Percentiles rank a stretch among this genome's conserved stretches.
Conservation (phyloP, 2,797 vertebrate genomes). For the Crax fasciolata region DNA sequence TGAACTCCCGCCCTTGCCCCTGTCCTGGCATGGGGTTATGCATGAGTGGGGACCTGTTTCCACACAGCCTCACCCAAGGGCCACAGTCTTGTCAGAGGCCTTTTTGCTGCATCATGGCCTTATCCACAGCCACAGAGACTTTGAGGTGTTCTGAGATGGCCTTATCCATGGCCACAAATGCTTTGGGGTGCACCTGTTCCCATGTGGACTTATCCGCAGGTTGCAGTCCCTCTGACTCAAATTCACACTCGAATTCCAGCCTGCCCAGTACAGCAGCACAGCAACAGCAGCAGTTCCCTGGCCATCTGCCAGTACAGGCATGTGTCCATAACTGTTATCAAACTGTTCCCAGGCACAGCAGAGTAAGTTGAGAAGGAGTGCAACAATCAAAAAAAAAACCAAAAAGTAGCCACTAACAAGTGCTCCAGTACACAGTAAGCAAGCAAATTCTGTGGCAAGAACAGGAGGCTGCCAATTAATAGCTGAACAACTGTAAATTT, state of each 20-base stretch:
- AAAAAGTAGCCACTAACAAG: background rate
- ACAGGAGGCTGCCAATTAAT: background rate
- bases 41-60: background rate
- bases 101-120: background rate
- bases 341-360: background rate
- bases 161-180: background rate
- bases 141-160: background rate
- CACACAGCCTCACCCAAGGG: background rate
- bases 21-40: no score
- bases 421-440: background rate
- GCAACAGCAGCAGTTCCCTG: background rate
- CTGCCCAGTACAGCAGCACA: background rate
- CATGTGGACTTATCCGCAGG: background rate
- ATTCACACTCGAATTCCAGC: background rate
- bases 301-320: background rate
- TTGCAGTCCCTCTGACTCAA: background rate
- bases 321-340: background rate
- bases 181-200: background rate
- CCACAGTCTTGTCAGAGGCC: background rate
- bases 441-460: no score
- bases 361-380: background rate
- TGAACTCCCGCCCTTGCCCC: no score
- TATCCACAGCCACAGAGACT: background rate
- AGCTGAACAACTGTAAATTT: background rate
- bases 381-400: background rate